A percentile compares a stretch with the other conserved stretches of the same genome.
phyloP scores from a whole-genome alignment of 64 coral and sea anemone genomes.

The Hydrozoanthus tunicans region DNA sequence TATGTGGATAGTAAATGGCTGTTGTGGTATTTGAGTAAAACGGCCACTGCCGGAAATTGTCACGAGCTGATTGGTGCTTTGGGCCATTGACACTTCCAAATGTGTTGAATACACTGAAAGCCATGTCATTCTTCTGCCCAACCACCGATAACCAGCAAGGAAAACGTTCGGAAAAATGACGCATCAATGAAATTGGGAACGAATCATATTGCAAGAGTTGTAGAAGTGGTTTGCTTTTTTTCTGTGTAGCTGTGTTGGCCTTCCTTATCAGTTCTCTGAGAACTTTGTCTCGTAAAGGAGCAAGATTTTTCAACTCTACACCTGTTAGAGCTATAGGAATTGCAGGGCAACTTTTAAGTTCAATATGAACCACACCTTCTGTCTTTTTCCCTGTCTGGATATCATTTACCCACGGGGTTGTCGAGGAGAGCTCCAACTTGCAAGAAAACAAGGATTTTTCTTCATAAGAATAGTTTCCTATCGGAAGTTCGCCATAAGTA shows the following conservation, averaged over 20 bases:
- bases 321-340: not conserved
- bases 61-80: too few relatives aligned
- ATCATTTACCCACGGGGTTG: not conserved
- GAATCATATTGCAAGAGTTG: not conserved
- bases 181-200: not conserved
- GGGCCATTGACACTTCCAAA: not conserved
- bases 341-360: not conserved
- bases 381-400: not conserved
- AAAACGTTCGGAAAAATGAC: not conserved
- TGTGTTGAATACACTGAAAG: not conserved
- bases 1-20: too few relatives aligned
- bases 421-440: not conserved
- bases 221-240: not conserved
- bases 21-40: too few relatives aligned
- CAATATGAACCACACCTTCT: not conserved
- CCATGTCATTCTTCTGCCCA: not conserved
- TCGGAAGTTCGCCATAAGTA: slow-evolving; percentile 8
- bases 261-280: not conserved
- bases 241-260: not conserved
- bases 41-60: too few relatives aligned
- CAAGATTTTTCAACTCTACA: not conserved
- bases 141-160: not conserved
- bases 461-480: slow-evolving; percentile 1
- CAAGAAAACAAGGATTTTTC: not conserved
- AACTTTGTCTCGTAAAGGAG: not conserved